Evolutionary conservation across 2,888 invertebrate genomes (phyloP).

Genomic region (Automeris io): DNA sequence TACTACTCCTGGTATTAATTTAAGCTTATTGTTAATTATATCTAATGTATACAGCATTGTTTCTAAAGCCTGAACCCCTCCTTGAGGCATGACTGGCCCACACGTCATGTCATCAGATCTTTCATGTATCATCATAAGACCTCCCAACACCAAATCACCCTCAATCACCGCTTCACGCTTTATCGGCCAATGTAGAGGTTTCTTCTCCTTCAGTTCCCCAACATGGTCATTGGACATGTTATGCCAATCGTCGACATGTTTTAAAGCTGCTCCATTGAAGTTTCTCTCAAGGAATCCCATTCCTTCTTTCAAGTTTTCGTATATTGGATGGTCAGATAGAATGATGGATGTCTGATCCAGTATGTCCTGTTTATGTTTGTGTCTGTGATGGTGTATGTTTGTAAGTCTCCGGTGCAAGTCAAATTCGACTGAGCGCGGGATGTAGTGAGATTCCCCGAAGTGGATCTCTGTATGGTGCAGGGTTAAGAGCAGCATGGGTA

Average conservation of each 20-base stretch:
- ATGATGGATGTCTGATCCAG: constrained; percentile 26
- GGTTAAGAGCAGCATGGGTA: constrained; percentile 43
- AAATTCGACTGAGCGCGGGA: constrained; percentile 16
- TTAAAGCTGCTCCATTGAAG: constrained; percentile 8
- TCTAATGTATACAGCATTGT: constrained; percentile 95
- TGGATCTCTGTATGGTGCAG: constrained; percentile 48
- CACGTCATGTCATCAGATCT: constrained; percentile 91
- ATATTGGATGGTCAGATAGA: constrained; percentile 28
- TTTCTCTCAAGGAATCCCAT: constrained; percentile 30
- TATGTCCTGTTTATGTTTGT: constrained; percentile 36
- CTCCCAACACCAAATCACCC: constrained; percentile 92
- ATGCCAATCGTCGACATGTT: constrained; percentile 49
- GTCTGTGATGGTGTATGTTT: constrained; percentile 53
- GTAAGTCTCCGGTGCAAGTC: constrained; percentile 25
- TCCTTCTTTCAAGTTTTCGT: constrained; percentile 32
- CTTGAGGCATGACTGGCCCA: constrained; percentile 96
- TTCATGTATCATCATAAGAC: constrained; percentile 95
- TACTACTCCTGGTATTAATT: constrained; percentile 84
- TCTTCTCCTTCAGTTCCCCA: constrained; percentile 57
- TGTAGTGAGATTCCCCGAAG: constrained; percentile 26
- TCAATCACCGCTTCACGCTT: constrained; percentile 91
- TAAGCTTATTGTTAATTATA: constrained; percentile 80
- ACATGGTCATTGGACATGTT: constrained; percentile 60
- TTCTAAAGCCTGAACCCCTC: constrained; percentile 91
- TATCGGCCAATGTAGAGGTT: constrained; percentile 83